phyloP scores from a whole-genome alignment of 2,797 vertebrate species.

The Notoglanidium macrostoma region DNA sequence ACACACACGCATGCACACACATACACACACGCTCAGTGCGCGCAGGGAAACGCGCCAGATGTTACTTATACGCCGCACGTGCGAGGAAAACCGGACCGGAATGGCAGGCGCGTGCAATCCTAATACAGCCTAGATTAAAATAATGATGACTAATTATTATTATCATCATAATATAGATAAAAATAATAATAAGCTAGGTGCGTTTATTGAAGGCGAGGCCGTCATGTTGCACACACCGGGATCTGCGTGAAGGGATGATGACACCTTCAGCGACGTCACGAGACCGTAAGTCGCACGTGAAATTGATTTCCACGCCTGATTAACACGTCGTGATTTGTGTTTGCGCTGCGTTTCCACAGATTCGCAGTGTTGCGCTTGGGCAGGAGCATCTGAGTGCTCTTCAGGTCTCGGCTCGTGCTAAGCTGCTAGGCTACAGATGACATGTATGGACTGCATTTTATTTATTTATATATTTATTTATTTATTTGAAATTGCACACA shows the following conservation, averaged over 20 bases:
- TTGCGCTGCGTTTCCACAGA: not conserved
- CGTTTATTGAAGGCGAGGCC: slow-evolving; percentile 19
- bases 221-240: slow-evolving; percentile 15
- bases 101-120: not conserved
- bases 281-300: slow-evolving; percentile 50
- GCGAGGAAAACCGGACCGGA: not conserved
- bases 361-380: not conserved
- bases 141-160: not conserved
- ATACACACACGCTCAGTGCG: not conserved
- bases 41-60: slow-evolving; percentile 6
- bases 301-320: slow-evolving; percentile 28
- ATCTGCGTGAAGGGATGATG: slow-evolving; percentile 23
- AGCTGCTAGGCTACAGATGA: not conserved
- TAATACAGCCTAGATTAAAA: not conserved
- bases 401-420: not conserved
- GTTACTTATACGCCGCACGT: slow-evolving; percentile 17
- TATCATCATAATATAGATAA: too few relatives aligned
- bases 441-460: not conserved
- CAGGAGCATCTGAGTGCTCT: not conserved
- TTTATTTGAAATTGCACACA: not conserved
- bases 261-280: slow-evolving; percentile 50
- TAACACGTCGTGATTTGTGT: not conserved
- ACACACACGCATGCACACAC: not conserved
- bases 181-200: not conserved
- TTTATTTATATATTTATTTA: not conserved